Base-by-base conservation (phyloP, 2,888 invertebrate species). In the Drosophila anomelani region DNA sequence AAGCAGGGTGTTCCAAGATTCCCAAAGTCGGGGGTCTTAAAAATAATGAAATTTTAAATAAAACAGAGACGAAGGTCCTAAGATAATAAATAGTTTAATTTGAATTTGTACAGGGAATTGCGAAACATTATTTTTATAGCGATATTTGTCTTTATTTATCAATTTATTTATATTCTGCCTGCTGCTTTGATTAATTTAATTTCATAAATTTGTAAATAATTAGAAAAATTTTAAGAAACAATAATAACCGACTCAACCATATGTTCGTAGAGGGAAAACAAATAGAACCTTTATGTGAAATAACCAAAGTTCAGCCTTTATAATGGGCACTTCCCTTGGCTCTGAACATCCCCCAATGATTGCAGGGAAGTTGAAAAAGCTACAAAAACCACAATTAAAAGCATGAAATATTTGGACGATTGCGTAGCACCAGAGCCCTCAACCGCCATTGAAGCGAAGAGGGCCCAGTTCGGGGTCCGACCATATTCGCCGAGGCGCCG, bases 341-440 rank as follows among this genome's bases (percentile, higher is more conserved):
- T 12, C 44, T 34, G 8, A 32, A 39, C 38, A 56, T 23, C 36
- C 10, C 59, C 54, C 29, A 29, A n/a, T 7, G 39, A 34, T 12
- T n/a, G n/a, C 9, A 44, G 47, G 20, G 32, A n/a, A 26, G 26
- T 54, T 47, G 43, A 43, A n/a, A 13, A 13, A 39, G 39, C 36
- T 20, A 9, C 23, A 51, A 34, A 41, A 41, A 41, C 15, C 41
- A n/a, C 64, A 64, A 39, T 43, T 34, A 72, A 63, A 67, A 59
- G 75, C 77, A 77, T 84, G 68, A 84, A 84, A 88, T 84, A 66
- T 72, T 84, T 84, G 61, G 73, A 77, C 71, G 84, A 84, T 83
- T 88, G 81, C 83, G 84, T 83, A 84, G 77, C 79, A 58, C 60
- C 32, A 41, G 41, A 54, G 41, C 20, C 29, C 26, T 26, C 47